Base-by-base conservation (phyloP, 1,140 invertebrate genomes). In the Tetragonula clypearis region DNA sequence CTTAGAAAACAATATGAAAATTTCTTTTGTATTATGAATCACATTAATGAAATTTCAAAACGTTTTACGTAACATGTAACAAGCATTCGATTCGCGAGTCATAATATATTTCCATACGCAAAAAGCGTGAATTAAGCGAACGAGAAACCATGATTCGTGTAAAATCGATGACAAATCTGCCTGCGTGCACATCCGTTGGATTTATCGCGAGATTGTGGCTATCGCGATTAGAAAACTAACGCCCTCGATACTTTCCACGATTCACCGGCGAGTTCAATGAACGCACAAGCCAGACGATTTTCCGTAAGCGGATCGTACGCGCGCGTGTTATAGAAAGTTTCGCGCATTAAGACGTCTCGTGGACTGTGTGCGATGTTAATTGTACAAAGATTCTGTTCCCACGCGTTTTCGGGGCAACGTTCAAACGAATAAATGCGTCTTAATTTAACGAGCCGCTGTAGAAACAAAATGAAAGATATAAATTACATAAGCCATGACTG, bases 221-320 rank as follows among this genome's bases (percentile, higher is more conserved):
- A 62, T 84, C 66, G 65, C 75, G 82, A 84, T 71, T 78, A 84
- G 66, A 65, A 79, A 79, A 84, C 82, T 60, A 66, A 79, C 75
- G 75, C 75, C 82, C 66, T 84, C 75, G 82, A 79, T 75, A 26
- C 66, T 84, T 84, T 84, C 75, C 82, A n/a, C 82, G 66, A 84
- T 84, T 69, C 66, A 66, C 82, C 2, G 66, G 8, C 26, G 82
- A 79, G 81, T 84, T 84, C 82, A 84, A 84, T 41, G 75, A 58
- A 79, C 82, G 49, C 73, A 19, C 21, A 53, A 23, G n/a, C 73
- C 14, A 55, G 53, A 79, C 76, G 65, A 68, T 78, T 84, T 78
- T 84, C 66, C 55, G 75, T 60, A n/a, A 69, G 5, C 14, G 53
- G 41, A 78, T 74, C 53, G 73, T 14, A 23, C 41, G 21, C 69